These are phyloP conservation scores for Tenualosa thibaudeaui DNA, from an alignment of 2,797 vertebrate species.

Conservation along the genomic window DNA sequence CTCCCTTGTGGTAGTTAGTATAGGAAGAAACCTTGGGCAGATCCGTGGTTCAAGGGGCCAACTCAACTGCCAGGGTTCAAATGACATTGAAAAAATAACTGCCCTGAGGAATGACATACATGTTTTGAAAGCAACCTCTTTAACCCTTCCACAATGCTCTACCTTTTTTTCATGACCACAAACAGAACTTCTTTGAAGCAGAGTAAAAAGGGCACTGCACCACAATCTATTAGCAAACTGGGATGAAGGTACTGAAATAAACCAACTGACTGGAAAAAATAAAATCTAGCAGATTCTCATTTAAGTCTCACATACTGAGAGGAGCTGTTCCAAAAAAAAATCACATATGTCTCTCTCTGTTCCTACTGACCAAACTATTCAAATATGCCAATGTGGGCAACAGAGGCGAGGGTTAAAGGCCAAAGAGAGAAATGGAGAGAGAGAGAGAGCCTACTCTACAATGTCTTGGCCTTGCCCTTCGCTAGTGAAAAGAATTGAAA, in stretches of 20 bases:
- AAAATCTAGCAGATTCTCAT: not conserved
- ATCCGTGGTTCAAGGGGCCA: too few relatives aligned
- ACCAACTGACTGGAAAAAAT: not conserved
- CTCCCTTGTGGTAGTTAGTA: too few relatives aligned
- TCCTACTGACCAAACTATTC: not conserved
- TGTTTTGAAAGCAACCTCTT: too few relatives aligned
- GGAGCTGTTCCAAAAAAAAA: not conserved
- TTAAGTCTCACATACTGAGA: not conserved
- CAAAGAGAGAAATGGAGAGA: not conserved
- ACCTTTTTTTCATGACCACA: not conserved
- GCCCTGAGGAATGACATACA: not conserved
- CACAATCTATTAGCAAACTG: conserved; percentile 1
- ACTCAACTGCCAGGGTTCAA: too few relatives aligned
- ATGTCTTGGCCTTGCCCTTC: not conserved
- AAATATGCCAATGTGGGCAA: not conserved
- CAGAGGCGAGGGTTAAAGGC: not conserved
- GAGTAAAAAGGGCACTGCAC: not conserved
- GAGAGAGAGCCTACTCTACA: not conserved
- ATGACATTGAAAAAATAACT: not conserved
- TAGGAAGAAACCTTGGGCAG: too few relatives aligned
- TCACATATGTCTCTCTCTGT: not conserved
- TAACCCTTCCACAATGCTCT: too few relatives aligned
- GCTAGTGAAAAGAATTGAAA: not conserved
- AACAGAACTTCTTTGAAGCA: not conserved
- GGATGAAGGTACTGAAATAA: not conserved